Conservation (phyloP, 2,888 invertebrate species). For the Euzophera pinguis region DNA sequence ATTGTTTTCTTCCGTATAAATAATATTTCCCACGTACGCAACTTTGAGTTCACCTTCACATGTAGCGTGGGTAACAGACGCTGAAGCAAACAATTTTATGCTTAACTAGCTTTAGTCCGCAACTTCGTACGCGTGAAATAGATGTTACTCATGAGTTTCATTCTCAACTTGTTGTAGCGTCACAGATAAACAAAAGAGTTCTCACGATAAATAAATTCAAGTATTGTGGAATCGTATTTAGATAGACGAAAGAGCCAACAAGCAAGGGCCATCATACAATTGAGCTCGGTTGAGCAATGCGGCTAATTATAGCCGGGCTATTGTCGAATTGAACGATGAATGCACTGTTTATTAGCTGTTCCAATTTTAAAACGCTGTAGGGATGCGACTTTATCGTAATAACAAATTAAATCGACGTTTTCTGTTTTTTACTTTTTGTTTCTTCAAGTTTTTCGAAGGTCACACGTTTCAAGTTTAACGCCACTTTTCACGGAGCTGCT, state of each 20-base stretch:
- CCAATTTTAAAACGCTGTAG: background rate
- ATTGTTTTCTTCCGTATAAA: background rate
- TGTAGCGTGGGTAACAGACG: background rate
- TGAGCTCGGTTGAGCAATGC: slow-evolving; percentile 13
- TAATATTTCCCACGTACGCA: background rate
- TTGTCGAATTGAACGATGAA: slow-evolving; percentile 13
- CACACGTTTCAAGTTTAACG: too few relatives aligned
- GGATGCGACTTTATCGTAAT: background rate
- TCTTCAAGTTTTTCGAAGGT: too few relatives aligned
- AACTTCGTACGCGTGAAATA: too few relatives aligned
- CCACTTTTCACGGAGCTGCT: too few relatives aligned
- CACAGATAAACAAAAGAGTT: too few relatives aligned
- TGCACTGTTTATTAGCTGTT: slow-evolving; percentile 13
- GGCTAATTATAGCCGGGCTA: slow-evolving; percentile 13
- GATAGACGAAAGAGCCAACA: slow-evolving; percentile 12
- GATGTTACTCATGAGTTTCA: too few relatives aligned
- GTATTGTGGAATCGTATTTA: background rate
- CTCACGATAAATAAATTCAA: background rate
- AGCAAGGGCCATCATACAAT: slow-evolving; percentile 23
- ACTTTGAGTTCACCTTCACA: background rate
- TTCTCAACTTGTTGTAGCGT: too few relatives aligned
- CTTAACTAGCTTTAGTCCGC: background rate
- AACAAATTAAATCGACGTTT: too few relatives aligned
- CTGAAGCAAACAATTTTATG: background rate
- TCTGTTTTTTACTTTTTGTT: too few relatives aligned